phyloP scores from a whole-genome alignment of 2,888 invertebrate species.

The Drosophila formosana region DNA sequence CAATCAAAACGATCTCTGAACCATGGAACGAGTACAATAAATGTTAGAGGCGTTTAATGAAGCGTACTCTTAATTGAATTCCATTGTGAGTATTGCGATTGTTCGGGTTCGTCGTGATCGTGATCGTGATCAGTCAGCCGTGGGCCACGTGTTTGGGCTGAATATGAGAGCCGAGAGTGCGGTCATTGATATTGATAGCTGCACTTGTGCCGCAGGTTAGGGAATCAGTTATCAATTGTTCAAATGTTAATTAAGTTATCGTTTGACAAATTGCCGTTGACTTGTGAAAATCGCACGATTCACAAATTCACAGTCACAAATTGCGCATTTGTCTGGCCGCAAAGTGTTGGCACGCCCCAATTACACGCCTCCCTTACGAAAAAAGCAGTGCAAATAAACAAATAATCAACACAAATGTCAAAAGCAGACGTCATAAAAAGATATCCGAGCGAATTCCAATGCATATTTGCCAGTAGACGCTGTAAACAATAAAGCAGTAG shows the following conservation, averaged over 20 bases:
- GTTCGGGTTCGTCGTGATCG: neutral
- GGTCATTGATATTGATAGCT: constrained; percentile 37
- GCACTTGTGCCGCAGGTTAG: neutral
- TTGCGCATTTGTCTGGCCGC: constrained; percentile 39
- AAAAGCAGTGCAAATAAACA: neutral
- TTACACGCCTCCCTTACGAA: neutral
- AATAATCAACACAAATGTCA: constrained; percentile 25
- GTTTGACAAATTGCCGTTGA: constrained; percentile 31
- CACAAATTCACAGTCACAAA: constrained; percentile 20
- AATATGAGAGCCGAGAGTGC: constrained; percentile 3
- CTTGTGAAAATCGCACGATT: constrained; percentile 21
- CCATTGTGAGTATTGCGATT: constrained; percentile 13
- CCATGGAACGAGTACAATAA: constrained; percentile 24
- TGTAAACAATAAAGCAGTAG: constrained; percentile 13
- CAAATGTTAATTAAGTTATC: constrained; percentile 42
- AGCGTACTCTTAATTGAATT: constrained; percentile 57
- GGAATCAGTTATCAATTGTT: constrained; percentile 27
- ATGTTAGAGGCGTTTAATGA: constrained; percentile 43
- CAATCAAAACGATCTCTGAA: constrained; percentile 48
- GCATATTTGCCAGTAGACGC: constrained; percentile 21
- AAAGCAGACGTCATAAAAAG: constrained; percentile 52
- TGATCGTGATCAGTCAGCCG: constrained; percentile 23
- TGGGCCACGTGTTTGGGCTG: constrained; percentile 25
- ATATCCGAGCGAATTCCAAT: constrained; percentile 9
- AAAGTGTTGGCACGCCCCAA: constrained; percentile 9